Conservation (phyloP, 2,797 vertebrate species). For the Zalophus californianus region DNA sequence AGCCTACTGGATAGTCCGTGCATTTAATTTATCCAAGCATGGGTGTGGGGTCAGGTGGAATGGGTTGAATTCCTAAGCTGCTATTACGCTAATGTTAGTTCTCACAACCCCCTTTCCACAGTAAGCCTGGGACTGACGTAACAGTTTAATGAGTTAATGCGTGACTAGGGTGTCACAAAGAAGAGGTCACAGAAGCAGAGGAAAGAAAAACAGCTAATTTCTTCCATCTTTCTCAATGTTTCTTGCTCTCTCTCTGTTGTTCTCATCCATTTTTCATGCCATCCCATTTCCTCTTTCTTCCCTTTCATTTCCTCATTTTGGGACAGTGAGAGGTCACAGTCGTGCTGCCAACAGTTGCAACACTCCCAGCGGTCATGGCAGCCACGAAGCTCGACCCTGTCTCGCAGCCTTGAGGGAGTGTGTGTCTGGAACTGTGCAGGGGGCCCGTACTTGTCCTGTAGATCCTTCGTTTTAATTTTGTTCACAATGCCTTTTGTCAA, state of each 20-base stretch:
- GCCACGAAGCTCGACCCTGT: background rate
- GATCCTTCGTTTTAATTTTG: background rate
- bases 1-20: background rate
- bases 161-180: background rate
- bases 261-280: slow-evolving; percentile 21
- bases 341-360: background rate
- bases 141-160: background rate
- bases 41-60: background rate
- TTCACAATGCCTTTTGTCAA: background rate
- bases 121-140: background rate
- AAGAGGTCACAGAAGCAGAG: background rate
- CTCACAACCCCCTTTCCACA: background rate
- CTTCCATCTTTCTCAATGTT: background rate
- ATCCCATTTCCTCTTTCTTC: slow-evolving; percentile 52
- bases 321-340: background rate
- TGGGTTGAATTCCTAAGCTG: background rate
- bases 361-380: background rate
- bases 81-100: background rate
- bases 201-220: background rate
- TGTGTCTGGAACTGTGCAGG: background rate
- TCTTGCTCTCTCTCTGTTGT: background rate
- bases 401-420: background rate
- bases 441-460: background rate
- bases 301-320: slow-evolving; percentile 59
- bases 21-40: background rate